Conservation (phyloP, 2,113 vertebrate genomes). For the Leucoraja erinaceus region DNA sequence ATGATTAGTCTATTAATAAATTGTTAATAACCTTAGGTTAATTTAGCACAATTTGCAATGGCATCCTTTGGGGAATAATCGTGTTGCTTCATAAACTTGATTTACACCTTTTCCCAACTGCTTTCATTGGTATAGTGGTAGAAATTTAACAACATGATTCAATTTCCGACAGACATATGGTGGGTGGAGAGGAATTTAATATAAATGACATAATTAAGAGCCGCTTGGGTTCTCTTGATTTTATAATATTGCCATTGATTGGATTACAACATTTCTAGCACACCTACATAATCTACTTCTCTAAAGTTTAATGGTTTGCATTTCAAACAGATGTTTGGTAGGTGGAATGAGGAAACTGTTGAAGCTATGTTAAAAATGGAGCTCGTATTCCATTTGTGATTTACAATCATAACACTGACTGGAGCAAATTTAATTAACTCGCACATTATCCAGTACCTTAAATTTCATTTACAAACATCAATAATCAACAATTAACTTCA, state of each 20-base stretch:
- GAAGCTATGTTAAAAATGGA: neutral
- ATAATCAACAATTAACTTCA: neutral
- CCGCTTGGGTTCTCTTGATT: neutral
- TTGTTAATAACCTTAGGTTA: neutral
- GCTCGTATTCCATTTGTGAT: neutral
- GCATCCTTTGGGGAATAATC: neutral
- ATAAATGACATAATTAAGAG: neutral
- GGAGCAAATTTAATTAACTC: neutral
- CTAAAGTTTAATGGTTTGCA: conserved; percentile 8
- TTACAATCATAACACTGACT: neutral
- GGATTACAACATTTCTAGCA: neutral
- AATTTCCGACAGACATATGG: conserved; percentile 16
- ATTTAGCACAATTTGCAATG: neutral
- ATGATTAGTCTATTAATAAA: neutral
- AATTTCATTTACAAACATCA: neutral
- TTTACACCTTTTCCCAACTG: neutral
- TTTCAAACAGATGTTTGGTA: conserved; percentile 26
- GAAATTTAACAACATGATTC: neutral
- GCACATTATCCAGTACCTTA: neutral
- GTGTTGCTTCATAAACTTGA: no score
- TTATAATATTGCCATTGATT: neutral
- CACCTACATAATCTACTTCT: neutral
- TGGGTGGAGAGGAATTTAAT: neutral
- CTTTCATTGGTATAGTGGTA: neutral
- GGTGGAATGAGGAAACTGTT: no score